Evolutionary conservation across 2,797 vertebrate genomes (phyloP).

Genomic region (Neoniphon sammara): DNA sequence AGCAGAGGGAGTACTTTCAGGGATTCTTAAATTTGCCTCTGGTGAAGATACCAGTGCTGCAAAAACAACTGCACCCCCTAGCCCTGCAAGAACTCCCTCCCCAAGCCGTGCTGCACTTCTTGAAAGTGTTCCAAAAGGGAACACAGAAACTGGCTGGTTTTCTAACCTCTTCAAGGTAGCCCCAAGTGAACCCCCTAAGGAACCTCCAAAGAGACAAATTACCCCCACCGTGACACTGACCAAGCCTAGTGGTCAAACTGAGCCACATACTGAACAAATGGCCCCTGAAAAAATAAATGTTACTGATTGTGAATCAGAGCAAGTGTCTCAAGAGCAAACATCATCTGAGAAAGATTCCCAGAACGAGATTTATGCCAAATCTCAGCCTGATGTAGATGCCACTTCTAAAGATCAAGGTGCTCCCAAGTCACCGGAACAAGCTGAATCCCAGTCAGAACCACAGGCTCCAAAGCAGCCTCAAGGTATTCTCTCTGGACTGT

Average conservation of each 20-base stretch:
- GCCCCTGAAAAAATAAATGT: slow-evolving; percentile 31
- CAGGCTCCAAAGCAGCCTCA: slow-evolving; percentile 60
- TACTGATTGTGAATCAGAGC: slow-evolving; percentile 32
- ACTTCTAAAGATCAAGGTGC: slow-evolving; percentile 45
- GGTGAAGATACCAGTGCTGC: slow-evolving; percentile 70
- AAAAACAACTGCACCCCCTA: slow-evolving; percentile 53
- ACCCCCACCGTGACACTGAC: slow-evolving; percentile 71
- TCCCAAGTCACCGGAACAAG: slow-evolving; percentile 37
- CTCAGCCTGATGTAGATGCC: slow-evolving; percentile 26
- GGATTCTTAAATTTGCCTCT: slow-evolving; percentile 82
- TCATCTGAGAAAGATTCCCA: slow-evolving; percentile 39
- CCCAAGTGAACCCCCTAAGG: slow-evolving; percentile 70
- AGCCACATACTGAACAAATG: slow-evolving; percentile 47
- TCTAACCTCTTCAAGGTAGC: slow-evolving; percentile 84
- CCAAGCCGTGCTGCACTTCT: slow-evolving; percentile 73
- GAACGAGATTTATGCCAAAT: slow-evolving; percentile 29
- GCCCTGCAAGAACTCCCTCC: slow-evolving; percentile 62
- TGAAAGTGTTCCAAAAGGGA: slow-evolving; percentile 81
- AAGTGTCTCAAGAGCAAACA: slow-evolving; percentile 33
- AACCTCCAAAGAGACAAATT: slow-evolving; percentile 50
- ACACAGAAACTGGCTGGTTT: slow-evolving; percentile 85
- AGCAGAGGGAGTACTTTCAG: slow-evolving; percentile 82
- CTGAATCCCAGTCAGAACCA: slow-evolving; percentile 41
- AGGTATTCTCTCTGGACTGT: slow-evolving; percentile 74
- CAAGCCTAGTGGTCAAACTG: slow-evolving; percentile 62